phyloP scores from a whole-genome alignment of 2,888 invertebrate genomes.

The Phalera bucephala region DNA sequence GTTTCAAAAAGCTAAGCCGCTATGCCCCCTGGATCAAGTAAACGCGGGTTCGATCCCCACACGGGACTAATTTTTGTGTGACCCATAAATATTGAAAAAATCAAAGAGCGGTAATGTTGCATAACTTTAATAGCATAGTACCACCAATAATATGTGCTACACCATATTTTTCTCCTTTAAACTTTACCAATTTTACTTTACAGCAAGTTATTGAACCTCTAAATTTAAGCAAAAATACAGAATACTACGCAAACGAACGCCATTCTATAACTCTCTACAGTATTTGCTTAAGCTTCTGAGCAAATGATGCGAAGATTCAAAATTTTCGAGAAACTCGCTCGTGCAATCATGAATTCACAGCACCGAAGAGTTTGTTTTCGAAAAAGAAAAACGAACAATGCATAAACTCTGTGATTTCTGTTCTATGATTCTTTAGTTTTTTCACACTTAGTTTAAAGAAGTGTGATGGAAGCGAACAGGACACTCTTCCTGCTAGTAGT shows the following conservation, averaged over 20 bases:
- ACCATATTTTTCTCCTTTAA: no score
- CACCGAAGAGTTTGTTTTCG: neutral
- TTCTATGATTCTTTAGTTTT: neutral
- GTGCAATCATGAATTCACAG: constrained; percentile 3
- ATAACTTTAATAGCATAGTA: no score
- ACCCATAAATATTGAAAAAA: no score
- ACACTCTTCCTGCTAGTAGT: no score
- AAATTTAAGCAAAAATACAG: neutral
- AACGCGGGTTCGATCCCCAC: no score
- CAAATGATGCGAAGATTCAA: constrained; percentile 12
- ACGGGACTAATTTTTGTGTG: no score
- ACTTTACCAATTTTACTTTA: neutral
- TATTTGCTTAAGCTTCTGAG: constrained; percentile 9
- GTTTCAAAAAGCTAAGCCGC: no score
- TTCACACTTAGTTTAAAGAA: no score
- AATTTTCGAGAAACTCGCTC: constrained; percentile 5
- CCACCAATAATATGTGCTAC: no score
- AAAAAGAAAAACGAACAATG: neutral
- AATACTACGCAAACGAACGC: neutral
- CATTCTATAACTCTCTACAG: neutral
- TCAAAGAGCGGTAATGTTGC: no score
- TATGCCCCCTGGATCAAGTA: no score
- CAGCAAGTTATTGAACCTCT: neutral
- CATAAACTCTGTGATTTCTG: neutral
- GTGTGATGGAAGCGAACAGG: no score